These are phyloP conservation scores for Crotophaga sulcirostris DNA, from an alignment of 2,113 vertebrate species.

Conservation along the genomic window DNA sequence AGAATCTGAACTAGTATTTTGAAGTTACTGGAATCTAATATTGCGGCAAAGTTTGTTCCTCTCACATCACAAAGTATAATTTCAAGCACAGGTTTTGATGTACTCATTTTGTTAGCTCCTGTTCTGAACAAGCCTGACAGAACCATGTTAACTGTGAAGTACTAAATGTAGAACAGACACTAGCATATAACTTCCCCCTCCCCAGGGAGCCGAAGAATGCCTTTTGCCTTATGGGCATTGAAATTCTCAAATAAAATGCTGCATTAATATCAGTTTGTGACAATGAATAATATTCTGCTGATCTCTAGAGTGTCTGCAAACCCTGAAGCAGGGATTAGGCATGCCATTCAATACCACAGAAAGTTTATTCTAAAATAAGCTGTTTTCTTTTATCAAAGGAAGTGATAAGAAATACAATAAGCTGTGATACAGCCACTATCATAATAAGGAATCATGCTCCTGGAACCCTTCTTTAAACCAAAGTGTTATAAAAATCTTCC, in stretches of 20 bases:
- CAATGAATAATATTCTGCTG: background rate
- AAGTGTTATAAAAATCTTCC: background rate
- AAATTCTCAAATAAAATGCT: background rate
- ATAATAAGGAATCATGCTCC: background rate
- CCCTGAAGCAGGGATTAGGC: background rate
- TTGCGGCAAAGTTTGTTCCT: background rate
- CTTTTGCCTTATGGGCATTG: background rate
- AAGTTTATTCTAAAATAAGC: conserved; percentile 13
- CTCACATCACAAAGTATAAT: accelerated
- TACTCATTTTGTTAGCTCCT: background rate
- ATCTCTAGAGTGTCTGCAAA: background rate
- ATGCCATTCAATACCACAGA: background rate
- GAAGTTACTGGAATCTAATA: background rate
- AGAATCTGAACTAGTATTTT: background rate
- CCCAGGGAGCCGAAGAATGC: background rate
- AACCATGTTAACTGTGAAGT: background rate
- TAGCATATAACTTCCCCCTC: background rate
- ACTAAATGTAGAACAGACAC: background rate
- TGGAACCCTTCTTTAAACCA: background rate
- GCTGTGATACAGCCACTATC: background rate
- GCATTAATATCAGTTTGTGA: background rate
- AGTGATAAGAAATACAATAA: conserved; percentile 41
- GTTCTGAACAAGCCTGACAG: background rate
- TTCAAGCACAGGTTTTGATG: background rate
- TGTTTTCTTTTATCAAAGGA: conserved; percentile 28